phyloP scores from a whole-genome alignment of 2,113 vertebrate species.

The Lepus americanus region DNA sequence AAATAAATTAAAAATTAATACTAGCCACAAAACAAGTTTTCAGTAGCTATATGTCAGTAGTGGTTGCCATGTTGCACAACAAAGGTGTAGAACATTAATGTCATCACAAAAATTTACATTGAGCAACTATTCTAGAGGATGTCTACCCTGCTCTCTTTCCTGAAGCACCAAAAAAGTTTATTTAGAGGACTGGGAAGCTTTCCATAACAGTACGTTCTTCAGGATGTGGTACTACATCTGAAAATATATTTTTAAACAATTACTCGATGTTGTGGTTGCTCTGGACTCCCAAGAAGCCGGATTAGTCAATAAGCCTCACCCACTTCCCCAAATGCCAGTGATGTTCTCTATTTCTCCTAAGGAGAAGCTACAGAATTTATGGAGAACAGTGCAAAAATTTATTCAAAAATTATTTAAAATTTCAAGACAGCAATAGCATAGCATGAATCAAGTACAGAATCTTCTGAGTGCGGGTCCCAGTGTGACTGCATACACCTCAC shows the following conservation, averaged over 20 bases:
- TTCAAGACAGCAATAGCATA: neutral
- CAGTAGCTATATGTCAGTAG: neutral
- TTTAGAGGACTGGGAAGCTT: neutral
- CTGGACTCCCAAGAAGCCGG: neutral
- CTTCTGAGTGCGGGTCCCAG: neutral
- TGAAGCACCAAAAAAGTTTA: constrained; percentile 11
- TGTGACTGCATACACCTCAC: neutral
- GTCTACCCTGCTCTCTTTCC: neutral
- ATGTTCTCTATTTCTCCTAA: constrained; percentile 23
- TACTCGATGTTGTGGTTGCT: neutral
- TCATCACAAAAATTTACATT: neutral
- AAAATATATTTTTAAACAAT: constrained; percentile 52
- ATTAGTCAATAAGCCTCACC: neutral
- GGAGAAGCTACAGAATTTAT: neutral
- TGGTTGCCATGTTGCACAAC: neutral
- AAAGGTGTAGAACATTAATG: neutral
- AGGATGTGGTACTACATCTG: neutral
- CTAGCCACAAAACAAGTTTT: neutral
- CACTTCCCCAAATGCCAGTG: neutral
- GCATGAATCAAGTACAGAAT: neutral
- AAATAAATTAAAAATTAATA: constrained; percentile 43
- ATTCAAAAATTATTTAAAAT: constrained; percentile 34
- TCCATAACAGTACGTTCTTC: neutral
- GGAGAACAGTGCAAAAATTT: neutral
- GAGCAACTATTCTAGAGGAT: neutral